phyloP scores from a whole-genome alignment of 64 coral and sea anemone species.

The Catalaphyllia jardinei region DNA sequence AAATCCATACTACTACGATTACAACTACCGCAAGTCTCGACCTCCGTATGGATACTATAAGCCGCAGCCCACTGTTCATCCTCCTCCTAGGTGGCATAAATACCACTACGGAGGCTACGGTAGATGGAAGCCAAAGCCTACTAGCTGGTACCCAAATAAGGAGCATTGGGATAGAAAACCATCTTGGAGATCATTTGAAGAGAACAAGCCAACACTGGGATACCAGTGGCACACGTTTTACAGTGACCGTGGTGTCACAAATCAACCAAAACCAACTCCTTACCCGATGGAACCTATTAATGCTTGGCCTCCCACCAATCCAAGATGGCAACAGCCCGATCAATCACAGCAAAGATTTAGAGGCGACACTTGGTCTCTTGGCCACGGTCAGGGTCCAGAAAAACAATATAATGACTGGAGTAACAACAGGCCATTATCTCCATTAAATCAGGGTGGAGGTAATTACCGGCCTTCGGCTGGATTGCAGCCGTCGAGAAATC shows the following conservation, averaged over 20 bases:
- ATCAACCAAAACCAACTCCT: not conserved
- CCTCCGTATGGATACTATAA: not conserved
- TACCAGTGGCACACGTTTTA: constrained; percentile 15
- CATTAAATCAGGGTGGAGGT: not conserved
- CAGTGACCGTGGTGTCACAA: not conserved
- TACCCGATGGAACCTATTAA: not conserved
- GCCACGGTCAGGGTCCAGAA: not conserved
- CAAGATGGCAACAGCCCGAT: not conserved
- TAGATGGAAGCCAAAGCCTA: not conserved
- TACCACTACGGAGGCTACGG: not conserved
- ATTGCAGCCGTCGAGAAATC: not conserved
- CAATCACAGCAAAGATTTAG: not conserved
- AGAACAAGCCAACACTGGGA: not conserved
- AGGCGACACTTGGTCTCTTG: not conserved
- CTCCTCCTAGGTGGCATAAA: not conserved
- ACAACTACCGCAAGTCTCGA: not conserved
- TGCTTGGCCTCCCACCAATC: not conserved
- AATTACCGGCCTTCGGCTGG: not conserved
- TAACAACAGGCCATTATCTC: not conserved
- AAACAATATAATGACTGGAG: constrained; percentile 10
- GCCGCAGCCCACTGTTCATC: not conserved
- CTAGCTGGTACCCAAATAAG: not conserved
- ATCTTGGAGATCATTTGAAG: not conserved
- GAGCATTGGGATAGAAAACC: not conserved
- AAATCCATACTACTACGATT: constrained; percentile 31